These are phyloP conservation scores for Patiria miniata DNA, from an alignment of 35 echinoderm and acorn worm genomes.

Conservation along the genomic window DNA sequence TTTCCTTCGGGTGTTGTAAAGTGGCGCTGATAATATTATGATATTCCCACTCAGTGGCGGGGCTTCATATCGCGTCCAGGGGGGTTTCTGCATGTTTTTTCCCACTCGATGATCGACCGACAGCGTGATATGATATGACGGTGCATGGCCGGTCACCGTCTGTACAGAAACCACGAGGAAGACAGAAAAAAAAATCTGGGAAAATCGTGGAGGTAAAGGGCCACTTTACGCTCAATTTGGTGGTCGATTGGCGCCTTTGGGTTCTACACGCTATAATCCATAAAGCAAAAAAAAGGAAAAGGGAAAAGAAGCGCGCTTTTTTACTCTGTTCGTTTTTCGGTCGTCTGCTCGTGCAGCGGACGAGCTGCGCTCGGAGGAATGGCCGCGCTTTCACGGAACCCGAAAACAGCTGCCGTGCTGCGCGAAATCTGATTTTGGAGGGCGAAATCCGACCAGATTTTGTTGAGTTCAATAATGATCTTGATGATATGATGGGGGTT, in stretches of 20 bases:
- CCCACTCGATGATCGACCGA: not conserved
- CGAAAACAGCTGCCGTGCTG: not conserved
- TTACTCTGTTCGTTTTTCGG: not conserved
- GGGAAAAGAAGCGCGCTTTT: constrained; percentile 17
- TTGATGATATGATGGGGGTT: too few species aligned
- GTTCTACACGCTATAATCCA: constrained; percentile 4
- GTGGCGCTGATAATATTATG: too few species aligned
- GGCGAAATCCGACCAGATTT: constrained; percentile 17
- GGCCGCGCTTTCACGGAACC: not conserved
- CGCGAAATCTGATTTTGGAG: constrained; percentile 10
- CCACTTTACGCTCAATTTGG: constrained; percentile 7
- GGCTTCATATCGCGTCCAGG: too few species aligned
- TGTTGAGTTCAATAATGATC: too few species aligned
- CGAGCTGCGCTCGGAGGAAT: not conserved
- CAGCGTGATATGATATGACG: constrained; percentile 6
- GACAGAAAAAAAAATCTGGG: not conserved
- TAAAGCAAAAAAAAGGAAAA: not conserved
- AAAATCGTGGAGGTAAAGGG: constrained; percentile 14
- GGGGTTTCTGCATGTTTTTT: too few species aligned
- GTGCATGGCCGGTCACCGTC: not conserved
- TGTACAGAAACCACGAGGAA: too few species aligned
- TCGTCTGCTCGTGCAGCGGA: not conserved
- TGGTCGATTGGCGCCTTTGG: not conserved
- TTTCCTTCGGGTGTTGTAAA: too few species aligned
- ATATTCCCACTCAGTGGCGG: too few species aligned